Evolutionary conservation across 2,888 invertebrate genomes (phyloP), one percentile per base, ranked within the genome.

Genomic region (Aporophyla lueneburgensis): DNA sequence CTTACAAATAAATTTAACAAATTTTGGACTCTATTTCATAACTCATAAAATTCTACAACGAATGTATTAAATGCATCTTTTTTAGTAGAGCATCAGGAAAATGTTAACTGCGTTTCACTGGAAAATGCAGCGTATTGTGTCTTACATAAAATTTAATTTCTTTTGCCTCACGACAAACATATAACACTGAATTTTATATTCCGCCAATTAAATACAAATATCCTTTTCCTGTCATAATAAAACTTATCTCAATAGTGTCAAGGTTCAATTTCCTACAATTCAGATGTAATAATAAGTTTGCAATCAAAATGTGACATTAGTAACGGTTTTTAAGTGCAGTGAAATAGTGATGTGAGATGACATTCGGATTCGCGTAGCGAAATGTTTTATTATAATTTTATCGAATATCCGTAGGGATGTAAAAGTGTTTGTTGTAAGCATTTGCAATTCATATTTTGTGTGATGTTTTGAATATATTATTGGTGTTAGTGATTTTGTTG

Each of bases 261-360:
- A 58, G 71, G 71, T 73, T 85, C 80, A 89, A 87, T 76, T 73
- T 81, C 75, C 83, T 80, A 76, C 74, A 66, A 43, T 10, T 16
- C 0, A 14, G 0, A 1, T 58, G 33, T 24, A 70, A 21, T 63
- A 63, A 0, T 70, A 74, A 66, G 40, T 78, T 82, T 81, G 85
- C 83, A 88, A 61, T 81, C 71, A 72, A 70, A 71, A 40, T 40
- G 66, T 78, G 80, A 83, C 80, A 80, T 93, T 91, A 90, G 93
- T 91, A 84, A 92, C 91, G 93, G 90, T 83, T 89, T 90, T 93
- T 90, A 91, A 93, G 92, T 91, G 93, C 94, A 93, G 89, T 93
- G 89, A 46, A 71, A 74, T 83, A 78, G 86, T 85, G 86, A 88
- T 81, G 87, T 62, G 81, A 78, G 40, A 66, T 85, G 85, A 86